These are phyloP conservation scores for Digitonthophagus gazella DNA, from an alignment of 2,888 invertebrate species.

Conservation along the genomic window DNA sequence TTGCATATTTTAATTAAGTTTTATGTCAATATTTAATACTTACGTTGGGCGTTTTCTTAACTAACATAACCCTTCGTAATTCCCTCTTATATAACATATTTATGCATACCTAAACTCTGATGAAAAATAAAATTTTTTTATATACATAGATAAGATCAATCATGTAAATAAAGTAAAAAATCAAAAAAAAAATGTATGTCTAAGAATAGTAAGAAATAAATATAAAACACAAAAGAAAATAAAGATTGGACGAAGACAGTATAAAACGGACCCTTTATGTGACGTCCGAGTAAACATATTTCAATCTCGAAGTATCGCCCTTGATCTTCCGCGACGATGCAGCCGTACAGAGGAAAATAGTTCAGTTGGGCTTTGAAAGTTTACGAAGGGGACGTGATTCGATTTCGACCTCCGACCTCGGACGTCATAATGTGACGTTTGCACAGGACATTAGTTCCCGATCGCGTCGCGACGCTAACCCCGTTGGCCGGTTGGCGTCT, in stretches of 20 bases:
- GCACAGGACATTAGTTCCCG: not conserved
- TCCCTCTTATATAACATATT: no score
- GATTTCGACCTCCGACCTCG: not conserved
- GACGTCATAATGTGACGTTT: not conserved
- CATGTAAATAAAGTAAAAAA: not conserved
- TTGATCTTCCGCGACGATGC: not conserved
- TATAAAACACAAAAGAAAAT: not conserved
- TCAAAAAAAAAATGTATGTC: not conserved
- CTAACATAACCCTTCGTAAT: no score
- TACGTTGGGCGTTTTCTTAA: no score
- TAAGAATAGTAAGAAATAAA: not conserved
- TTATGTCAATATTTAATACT: not conserved
- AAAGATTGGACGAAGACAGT: not conserved
- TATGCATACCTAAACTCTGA: no score
- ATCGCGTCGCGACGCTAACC: not conserved
- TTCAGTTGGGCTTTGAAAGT: not conserved
- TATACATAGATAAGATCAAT: no score
- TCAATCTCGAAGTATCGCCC: not conserved
- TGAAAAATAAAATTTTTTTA: no score
- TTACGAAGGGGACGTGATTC: not conserved
- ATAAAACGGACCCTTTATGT: not conserved
- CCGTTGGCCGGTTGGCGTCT: no score
- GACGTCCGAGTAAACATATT: not conserved
- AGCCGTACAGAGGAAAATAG: conserved; percentile 1
- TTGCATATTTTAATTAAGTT: not conserved